Evolutionary conservation across 2,113 vertebrate genomes (phyloP).

Genomic region (Setophaga kirtlandii): DNA sequence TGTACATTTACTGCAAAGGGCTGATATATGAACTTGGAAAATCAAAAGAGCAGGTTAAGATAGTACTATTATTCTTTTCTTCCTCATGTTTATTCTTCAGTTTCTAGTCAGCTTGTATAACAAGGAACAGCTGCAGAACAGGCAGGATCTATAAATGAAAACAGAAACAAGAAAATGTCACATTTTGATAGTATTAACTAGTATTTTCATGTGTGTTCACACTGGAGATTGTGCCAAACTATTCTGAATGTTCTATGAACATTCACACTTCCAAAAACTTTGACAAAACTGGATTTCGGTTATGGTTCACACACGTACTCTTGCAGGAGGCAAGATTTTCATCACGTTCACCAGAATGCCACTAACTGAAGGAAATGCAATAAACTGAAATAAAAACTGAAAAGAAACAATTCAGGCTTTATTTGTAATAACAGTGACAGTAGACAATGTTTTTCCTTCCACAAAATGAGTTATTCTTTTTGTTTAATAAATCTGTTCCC

Average conservation of each 20-base stretch:
- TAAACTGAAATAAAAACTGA: conserved; percentile 28
- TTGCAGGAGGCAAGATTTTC: conserved; percentile 40
- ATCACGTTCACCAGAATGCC: conserved; percentile 18
- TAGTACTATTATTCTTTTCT: not conserved
- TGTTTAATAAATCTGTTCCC: not conserved
- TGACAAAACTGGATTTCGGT: not conserved
- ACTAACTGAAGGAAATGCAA: conserved; percentile 12
- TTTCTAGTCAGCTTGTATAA: conserved; percentile 21
- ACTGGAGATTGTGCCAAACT: conserved; percentile 52
- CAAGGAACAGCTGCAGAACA: conserved; percentile 24
- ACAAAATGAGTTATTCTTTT: conserved; percentile 17
- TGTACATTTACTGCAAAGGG: not conserved
- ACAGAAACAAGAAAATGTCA: conserved; percentile 68
- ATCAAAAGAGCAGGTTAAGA: conserved; percentile 11
- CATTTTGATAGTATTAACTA: conserved; percentile 44
- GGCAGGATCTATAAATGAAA: conserved; percentile 69
- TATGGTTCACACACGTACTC: conserved; percentile 32
- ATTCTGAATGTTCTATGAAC: conserved; percentile 37
- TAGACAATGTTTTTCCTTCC: not conserved
- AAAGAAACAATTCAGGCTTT: not conserved
- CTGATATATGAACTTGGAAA: not conserved
- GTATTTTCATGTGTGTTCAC: conserved; percentile 41
- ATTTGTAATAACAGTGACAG: not conserved
- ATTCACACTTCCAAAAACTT: conserved; percentile 45
- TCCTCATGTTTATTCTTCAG: not conserved